phyloP scores from a whole-genome alignment of 2,888 invertebrate genomes.

The Cephalotes varians region DNA sequence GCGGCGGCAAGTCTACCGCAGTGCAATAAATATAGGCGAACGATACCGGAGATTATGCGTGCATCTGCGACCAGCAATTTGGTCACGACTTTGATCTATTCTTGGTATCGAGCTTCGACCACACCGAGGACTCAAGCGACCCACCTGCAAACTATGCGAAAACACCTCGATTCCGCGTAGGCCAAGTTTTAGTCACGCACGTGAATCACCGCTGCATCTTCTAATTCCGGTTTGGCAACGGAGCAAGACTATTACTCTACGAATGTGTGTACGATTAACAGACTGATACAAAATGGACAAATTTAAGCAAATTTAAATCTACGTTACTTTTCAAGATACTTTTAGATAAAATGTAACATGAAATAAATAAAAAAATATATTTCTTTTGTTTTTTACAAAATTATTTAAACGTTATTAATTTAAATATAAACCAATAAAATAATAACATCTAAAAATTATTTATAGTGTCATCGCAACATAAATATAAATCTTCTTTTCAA shows the following conservation, averaged over 20 bases:
- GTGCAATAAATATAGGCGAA: slow-evolving; percentile 72
- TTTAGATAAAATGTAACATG: not conserved
- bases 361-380: not conserved
- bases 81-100: slow-evolving; percentile 78
- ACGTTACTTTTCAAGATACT: not conserved
- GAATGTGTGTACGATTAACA: not conserved
- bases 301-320: not conserved
- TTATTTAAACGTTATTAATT: no score
- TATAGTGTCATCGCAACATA: not conserved
- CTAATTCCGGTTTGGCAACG: slow-evolving; percentile 10
- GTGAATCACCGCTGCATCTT: slow-evolving; percentile 61
- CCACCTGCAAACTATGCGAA: slow-evolving; percentile 76
- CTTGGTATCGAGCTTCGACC: slow-evolving; percentile 63
- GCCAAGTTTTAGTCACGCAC: slow-evolving; percentile 50
- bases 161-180: slow-evolving; percentile 60
- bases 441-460: not conserved
- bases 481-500: not conserved
- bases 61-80: slow-evolving; percentile 67
- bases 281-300: not conserved
- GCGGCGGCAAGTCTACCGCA: slow-evolving; percentile 67
- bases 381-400: not conserved
- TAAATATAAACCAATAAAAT: not conserved
- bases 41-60: slow-evolving; percentile 59
- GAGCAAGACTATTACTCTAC: not conserved
- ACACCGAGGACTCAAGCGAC: slow-evolving; percentile 51